Evolutionary conservation across 1,140 invertebrate genomes (phyloP).

Genomic region (Monomorium pharaonis): DNA sequence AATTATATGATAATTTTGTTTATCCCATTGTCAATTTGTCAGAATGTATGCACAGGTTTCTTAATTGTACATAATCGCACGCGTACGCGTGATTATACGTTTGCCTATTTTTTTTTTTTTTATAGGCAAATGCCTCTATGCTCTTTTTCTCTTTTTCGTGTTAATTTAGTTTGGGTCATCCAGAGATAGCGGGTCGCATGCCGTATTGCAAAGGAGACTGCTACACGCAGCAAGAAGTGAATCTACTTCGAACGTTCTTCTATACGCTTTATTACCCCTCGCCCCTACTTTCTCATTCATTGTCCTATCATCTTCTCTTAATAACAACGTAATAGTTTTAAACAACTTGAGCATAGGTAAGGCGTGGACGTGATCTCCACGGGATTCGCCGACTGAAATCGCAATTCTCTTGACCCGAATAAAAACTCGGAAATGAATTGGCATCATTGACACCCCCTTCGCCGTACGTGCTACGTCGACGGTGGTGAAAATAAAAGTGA

Average conservation of each 20-base stretch:
- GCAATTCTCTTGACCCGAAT: not conserved
- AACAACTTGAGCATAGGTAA: constrained; percentile 84
- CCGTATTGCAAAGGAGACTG: constrained; percentile 35
- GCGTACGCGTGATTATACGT: constrained; percentile 19
- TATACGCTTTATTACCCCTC: constrained; percentile 31
- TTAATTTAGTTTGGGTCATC: constrained; percentile 53
- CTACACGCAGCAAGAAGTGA: constrained; percentile 50
- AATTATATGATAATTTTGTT: constrained; percentile 5
- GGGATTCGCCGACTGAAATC: constrained; percentile 36
- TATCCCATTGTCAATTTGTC: not conserved
- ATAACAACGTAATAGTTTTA: constrained; percentile 83
- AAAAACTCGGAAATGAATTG: constrained; percentile 37
- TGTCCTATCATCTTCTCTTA: constrained; percentile 78
- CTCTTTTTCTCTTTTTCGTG: constrained; percentile 47
- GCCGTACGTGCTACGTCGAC: not conserved
- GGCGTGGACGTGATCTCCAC: constrained; percentile 66
- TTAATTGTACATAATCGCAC: not conserved
- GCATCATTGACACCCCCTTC: not conserved
- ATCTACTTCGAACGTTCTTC: constrained; percentile 38
- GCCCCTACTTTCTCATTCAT: constrained; percentile 44
- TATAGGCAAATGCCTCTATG: no score
- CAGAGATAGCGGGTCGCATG: constrained; percentile 23
- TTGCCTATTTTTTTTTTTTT: constrained; percentile 15
- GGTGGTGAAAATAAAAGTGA: constrained; percentile 18
- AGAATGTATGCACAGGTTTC: not conserved